A percentile compares a stretch with the other conserved stretches of the same genome.
Evolutionary conservation across 2,888 invertebrate genomes (phyloP).

Genomic region (Scrobipalpa costella): DNA sequence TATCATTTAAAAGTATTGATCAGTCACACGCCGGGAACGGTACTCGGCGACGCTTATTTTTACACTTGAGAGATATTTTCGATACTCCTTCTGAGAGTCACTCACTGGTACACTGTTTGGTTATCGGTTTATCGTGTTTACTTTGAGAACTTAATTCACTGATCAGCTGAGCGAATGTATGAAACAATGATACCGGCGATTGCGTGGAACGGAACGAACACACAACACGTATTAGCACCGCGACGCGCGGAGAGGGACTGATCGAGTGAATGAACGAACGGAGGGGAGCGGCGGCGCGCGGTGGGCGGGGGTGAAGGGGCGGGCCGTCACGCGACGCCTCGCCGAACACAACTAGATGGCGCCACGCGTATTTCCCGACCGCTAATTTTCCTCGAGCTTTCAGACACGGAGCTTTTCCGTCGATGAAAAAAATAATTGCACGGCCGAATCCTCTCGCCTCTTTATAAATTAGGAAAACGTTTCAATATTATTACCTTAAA

Average conservation of each 20-base stretch:
- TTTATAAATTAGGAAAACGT: slow-evolving; percentile 70
- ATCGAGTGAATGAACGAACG: slow-evolving; percentile 54
- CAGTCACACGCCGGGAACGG: slow-evolving; percentile 74
- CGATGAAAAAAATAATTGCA: slow-evolving; percentile 18
- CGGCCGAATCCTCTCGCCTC: slow-evolving; percentile 38
- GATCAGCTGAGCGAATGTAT: slow-evolving; percentile 77
- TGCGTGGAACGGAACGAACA: slow-evolving; percentile 44
- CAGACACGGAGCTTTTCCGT: slow-evolving; percentile 7
- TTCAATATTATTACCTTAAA: slow-evolving; percentile 66
- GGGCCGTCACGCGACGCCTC: slow-evolving; percentile 39
- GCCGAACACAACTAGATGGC: slow-evolving; percentile 61
- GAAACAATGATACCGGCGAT: slow-evolving; percentile 69
- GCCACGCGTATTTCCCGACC: slow-evolving; percentile 28
- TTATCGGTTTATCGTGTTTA: slow-evolving; percentile 1
- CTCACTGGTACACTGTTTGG: slow-evolving; percentile 41
- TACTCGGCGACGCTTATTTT: slow-evolving; percentile 72
- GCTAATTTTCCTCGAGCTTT: slow-evolving; percentile 28
- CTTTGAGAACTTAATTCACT: slow-evolving; percentile 41
- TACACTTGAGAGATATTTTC: slow-evolving; percentile 74
- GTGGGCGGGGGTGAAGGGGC: slow-evolving; percentile 34
- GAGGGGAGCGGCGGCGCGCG: slow-evolving; percentile 32
- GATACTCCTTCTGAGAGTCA: slow-evolving; percentile 49
- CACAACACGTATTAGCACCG: slow-evolving; percentile 39
- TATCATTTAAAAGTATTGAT: slow-evolving; percentile 81
- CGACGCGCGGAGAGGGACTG: slow-evolving; percentile 67